phyloP scores from a whole-genome alignment of 2,797 vertebrate genomes.

The Coreius guichenoti region DNA sequence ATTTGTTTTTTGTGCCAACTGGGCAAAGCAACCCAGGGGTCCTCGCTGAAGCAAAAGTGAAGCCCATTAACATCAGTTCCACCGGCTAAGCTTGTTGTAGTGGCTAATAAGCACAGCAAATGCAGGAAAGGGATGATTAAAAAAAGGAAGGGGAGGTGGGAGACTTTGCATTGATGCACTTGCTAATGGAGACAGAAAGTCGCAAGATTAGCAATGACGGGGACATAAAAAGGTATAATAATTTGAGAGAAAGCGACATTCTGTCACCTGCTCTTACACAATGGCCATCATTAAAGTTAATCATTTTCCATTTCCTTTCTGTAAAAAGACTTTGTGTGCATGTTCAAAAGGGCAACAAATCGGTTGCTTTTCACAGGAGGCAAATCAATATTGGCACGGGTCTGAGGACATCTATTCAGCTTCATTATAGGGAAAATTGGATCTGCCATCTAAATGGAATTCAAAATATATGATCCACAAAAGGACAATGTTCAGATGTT shows the following conservation, averaged over 20 bases:
- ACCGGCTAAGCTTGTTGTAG: not conserved
- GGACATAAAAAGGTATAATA: slow-evolving; percentile 4
- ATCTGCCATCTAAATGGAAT: not conserved
- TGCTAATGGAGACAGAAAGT: slow-evolving; percentile 30
- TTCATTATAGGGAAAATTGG: slow-evolving; percentile 11
- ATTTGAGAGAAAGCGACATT: slow-evolving; percentile 5
- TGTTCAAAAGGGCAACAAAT: slow-evolving; percentile 13
- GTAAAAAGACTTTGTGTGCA: not conserved
- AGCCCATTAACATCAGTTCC: slow-evolving; percentile 8
- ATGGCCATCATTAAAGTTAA: slow-evolving; percentile 30
- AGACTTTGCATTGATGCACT: not conserved
- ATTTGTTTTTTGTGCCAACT: not conserved
- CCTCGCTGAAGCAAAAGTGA: not conserved
- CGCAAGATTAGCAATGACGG: not conserved
- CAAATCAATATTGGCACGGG: slow-evolving; percentile 11
- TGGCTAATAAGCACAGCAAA: slow-evolving; percentile 25
- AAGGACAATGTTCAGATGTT: not conserved
- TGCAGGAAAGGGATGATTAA: slow-evolving; percentile 10
- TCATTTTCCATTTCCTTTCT: slow-evolving; percentile 28
- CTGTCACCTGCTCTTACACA: slow-evolving; percentile 31
- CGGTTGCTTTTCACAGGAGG: not conserved
- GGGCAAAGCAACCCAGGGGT: not conserved
- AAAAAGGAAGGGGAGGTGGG: not conserved
- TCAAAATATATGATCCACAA: not conserved
- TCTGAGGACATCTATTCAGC: not conserved